Evolutionary conservation across 2,797 vertebrate species (phyloP).

Genomic region (Enteromius radiatus): DNA sequence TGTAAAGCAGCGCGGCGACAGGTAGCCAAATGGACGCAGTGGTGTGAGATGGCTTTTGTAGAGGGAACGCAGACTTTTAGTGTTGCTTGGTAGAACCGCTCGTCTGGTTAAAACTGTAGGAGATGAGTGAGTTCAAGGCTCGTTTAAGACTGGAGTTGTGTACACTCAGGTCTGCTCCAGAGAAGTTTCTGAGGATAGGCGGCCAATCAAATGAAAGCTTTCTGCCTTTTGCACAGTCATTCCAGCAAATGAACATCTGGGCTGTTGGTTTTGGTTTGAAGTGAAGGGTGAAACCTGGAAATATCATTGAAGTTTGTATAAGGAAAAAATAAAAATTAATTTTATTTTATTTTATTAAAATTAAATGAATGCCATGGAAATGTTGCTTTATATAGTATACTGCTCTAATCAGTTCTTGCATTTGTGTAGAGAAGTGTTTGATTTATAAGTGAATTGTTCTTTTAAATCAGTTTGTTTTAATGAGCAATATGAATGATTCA

Average conservation of each 20-base stretch:
- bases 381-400: not conserved
- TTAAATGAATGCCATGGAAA: not conserved
- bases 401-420: not conserved
- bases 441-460: not conserved
- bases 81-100: conserved; percentile 2
- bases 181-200: not conserved
- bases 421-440: not conserved
- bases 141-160: conserved; percentile 15
- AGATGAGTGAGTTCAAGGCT: conserved; percentile 37
- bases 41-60: conserved; percentile 38
- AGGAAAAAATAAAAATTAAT: not conserved
- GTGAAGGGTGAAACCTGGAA: not conserved
- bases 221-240: conserved; percentile 12
- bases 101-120: conserved; percentile 12
- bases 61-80: not conserved
- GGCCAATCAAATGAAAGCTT: conserved; percentile 4
- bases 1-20: not conserved
- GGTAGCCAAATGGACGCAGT: not conserved
- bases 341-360: not conserved
- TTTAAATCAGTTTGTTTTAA: not conserved
- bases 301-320: not conserved
- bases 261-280: not conserved
- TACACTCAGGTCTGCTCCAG: not conserved
- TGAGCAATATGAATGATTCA: not conserved
- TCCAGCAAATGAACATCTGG: not conserved